Evolutionary conservation across 1,140 invertebrate genomes (phyloP), one percentile per base, ranked within the genome.

Genomic region (Ctenoplectra terminalis): DNA sequence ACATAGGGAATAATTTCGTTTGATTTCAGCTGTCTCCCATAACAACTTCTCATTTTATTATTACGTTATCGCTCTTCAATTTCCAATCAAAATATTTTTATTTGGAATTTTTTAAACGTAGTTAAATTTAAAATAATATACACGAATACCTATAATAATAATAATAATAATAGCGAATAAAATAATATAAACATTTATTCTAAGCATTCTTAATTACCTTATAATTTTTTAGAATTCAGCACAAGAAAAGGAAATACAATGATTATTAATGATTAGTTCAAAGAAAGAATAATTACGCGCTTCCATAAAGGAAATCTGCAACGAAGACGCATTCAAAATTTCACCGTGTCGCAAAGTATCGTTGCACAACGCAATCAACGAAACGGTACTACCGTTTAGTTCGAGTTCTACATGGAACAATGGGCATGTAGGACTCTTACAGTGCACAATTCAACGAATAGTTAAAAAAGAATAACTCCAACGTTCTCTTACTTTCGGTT

Each of bases 1-100:
- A 86, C 80, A 80, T 85, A 72, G 79, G 54, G 81, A 86, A 83
- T 79, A 83, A 86, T 83, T 83, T 76, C 60, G 66, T 86, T 83
- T 79, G 34, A 72, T 79, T 79, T 83, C 70, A 70, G 29, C 56
- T 56, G 60, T n/a, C 52, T 31, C 31, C 61, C 60, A 58, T 34
- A 54, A 13, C 31, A 43, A 46, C n/a, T 46, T 37, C 50, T 26
- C 31, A 26, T 1, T 64, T 48, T 56, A 77, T 34, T 40, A 48
- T 37, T 29, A 20, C 15, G 2, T 23, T 8, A 31, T 72, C n/a
- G 2, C 23, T 6, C 7, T 64, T 8, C 5, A 40, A 6, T 40
- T 37, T 37, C 13, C 20, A 1, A 37, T 11, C 0, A 37, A 34
- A 34, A 61, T 34, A 61, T 34, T 23, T 29, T 29, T 31, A 34